Evolutionary conservation across 2,888 invertebrate species (phyloP), one percentile per base, ranked within the genome.

Genomic region (Meloe dianella): DNA sequence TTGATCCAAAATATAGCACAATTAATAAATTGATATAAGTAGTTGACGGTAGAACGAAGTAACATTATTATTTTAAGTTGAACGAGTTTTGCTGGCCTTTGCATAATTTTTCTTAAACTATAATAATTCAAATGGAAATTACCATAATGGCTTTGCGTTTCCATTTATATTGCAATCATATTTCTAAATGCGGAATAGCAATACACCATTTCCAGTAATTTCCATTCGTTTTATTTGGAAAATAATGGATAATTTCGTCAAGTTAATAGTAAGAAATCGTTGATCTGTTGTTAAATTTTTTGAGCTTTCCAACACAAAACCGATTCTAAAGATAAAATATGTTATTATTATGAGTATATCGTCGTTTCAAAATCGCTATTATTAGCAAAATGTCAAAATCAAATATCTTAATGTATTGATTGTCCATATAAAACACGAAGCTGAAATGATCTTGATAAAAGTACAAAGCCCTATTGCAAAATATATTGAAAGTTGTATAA

Each of bases 401-500:
- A 51, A 51, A 22, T 51, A 51, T 51, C 22, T 22, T 51, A 3
- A 3, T 27, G 20, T 51, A 51, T 51, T 51, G 22, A 51, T 51
- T 51, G 27, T 12, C 6, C 10, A 20, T 51, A 22, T 10, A 20
- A 9, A 51, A 47, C 47, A 47, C 47, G 22, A 10, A 51, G 8
- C 10, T 51, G 22, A 22, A 20, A 20, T 51, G 3, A 51, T 51
- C 47, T 51, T 57, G 63, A 63, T 63, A 57, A 57, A 38, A 63
- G 66, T 35, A 60, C 35, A 41, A 60, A 54, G 60, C n/a, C 20
- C 47, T 51, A 51, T 51, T 56, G 63, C 51, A 57, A 63, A 63
- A n/a, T 60, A 65, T 61, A 57, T 58, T 30, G 58, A 24, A 17
- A 14, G 57, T 59, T 60, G 60, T 63, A 41, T n/a, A 17, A 6